Conservation (phyloP, 2,797 vertebrate species). For the Argentina silus region DNA sequence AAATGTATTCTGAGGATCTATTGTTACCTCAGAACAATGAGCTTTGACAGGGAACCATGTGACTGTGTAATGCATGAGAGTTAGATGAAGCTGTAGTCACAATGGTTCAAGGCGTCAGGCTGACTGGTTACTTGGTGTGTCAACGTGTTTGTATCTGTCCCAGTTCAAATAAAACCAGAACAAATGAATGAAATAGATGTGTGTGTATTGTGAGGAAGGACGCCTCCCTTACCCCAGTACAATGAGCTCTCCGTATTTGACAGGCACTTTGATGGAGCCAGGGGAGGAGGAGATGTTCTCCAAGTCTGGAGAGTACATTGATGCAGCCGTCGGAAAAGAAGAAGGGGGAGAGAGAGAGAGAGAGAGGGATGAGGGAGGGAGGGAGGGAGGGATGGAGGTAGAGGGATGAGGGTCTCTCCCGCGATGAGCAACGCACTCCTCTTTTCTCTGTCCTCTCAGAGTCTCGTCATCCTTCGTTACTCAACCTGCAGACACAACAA, state of each 20-base stretch:
- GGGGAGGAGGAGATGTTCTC: slow-evolving; percentile 84
- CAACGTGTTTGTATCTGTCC: too few species aligned
- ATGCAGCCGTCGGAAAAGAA: slow-evolving; percentile 61
- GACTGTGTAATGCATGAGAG: too few species aligned
- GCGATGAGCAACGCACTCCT: slow-evolving; percentile 12
- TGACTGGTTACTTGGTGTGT: too few species aligned
- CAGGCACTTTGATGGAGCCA: slow-evolving; percentile 82
- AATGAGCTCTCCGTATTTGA: slow-evolving; percentile 95
- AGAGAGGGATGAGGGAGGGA: not conserved
- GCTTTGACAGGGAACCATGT: too few species aligned
- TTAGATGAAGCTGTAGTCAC: too few species aligned
- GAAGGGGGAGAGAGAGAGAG: not conserved
- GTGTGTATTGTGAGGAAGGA: too few species aligned
- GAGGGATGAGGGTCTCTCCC: slow-evolving; percentile 13
- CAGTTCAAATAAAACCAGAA: too few species aligned
- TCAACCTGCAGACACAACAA: slow-evolving; percentile 41
- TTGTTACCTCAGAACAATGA: too few species aligned
- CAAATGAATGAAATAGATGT: too few species aligned
- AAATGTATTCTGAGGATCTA: too few species aligned
- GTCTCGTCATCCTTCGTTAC: slow-evolving; percentile 41
- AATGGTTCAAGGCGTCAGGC: too few species aligned
- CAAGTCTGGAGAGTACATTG: slow-evolving; percentile 90
- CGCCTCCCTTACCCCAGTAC: slow-evolving; percentile 94
- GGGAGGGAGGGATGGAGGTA: slow-evolving; percentile 10
- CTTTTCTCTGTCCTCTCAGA: slow-evolving; percentile 49